These are phyloP conservation scores for Fundulus diaphanus DNA, from an alignment of 2,797 vertebrate species.

Conservation along the genomic window DNA sequence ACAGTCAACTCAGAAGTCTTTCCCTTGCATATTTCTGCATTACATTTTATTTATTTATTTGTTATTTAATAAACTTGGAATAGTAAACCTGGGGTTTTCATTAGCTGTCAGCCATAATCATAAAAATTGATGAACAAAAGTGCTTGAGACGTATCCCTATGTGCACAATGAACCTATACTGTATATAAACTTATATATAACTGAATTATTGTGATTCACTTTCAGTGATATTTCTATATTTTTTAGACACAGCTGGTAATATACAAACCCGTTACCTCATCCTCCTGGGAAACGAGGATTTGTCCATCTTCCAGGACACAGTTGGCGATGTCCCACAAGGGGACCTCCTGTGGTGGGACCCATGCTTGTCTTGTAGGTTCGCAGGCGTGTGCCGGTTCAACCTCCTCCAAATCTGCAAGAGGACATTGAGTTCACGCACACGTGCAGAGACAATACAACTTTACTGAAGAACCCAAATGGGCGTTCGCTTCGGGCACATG, in stretches of 20 bases:
- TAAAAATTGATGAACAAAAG: background rate
- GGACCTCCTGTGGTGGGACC: conserved; percentile 78
- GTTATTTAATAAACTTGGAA: background rate
- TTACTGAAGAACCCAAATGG: background rate
- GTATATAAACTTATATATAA: too few relatives aligned
- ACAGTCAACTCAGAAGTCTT: background rate
- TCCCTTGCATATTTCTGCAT: background rate
- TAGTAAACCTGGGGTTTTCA: background rate
- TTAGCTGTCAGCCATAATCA: too few relatives aligned
- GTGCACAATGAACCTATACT: background rate
- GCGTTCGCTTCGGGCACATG: conserved; percentile 26
- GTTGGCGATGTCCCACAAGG: conserved; percentile 89
- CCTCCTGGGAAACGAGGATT: conserved; percentile 85
- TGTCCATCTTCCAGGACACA: conserved; percentile 87
- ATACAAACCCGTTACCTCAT: conserved; percentile 83
- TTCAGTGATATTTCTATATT: background rate
- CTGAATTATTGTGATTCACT: background rate
- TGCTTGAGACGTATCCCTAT: background rate
- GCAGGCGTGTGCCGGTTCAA: conserved; percentile 8
- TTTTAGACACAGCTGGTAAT: background rate
- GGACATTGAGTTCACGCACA: background rate
- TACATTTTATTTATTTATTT: background rate
- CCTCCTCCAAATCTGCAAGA: conserved; percentile 44
- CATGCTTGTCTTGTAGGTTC: conserved; percentile 69
- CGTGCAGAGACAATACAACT: background rate